Conservation (phyloP, 37 sponge, comb jelly and placozoan species). For the Diacarnus erythraeanus region DNA sequence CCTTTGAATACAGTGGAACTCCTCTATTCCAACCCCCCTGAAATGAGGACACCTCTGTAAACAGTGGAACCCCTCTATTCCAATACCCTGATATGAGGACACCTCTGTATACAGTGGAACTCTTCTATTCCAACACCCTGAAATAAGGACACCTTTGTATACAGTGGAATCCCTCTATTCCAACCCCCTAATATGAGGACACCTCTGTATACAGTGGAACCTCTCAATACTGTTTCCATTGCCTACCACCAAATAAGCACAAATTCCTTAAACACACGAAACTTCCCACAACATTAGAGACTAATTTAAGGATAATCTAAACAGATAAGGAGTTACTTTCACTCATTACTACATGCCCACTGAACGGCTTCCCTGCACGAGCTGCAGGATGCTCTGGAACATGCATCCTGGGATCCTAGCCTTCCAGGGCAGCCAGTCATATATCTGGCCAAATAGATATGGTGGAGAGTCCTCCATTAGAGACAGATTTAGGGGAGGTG, state of each 20-base stretch:
- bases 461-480: no score
- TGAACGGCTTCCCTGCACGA: no score
- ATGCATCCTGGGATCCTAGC: no score
- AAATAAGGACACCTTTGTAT: background rate
- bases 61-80: background rate
- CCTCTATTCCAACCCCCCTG: constrained; percentile 1
- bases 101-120: background rate
- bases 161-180: background rate
- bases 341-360: no score
- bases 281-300: no score
- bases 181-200: background rate
- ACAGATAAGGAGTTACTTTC: no score
- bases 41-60: background rate
- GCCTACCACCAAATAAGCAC: background rate
- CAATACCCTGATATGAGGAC: background rate
- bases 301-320: no score
- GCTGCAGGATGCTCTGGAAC: no score
- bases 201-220: background rate
- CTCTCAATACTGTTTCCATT: background rate
- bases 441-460: no score
- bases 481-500: no score
- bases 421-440: no score
- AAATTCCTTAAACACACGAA: no score
- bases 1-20: background rate
- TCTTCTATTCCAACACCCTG: background rate